Evolutionary conservation across 1,140 invertebrate genomes (phyloP), one percentile per base, ranked within the genome.

Genomic region (Ips typographus): DNA sequence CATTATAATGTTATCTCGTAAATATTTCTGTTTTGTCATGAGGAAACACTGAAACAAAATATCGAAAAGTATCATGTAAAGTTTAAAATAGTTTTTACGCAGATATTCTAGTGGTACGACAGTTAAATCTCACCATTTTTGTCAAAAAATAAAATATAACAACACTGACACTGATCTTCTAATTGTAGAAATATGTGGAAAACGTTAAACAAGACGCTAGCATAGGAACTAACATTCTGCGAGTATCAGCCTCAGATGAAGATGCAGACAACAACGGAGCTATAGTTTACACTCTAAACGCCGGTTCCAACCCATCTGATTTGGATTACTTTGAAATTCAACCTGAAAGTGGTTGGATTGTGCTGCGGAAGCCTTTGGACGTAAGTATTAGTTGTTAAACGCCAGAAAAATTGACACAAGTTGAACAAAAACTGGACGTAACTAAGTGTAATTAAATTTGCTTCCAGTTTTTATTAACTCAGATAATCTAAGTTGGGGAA

Each of bases 131-230:
- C 22, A 22, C 0, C 22, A 22, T n/a, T n/a, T n/a, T n/a, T n/a
- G n/a, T 22, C 22, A 22, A 22, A 22, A 22, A 22, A 22, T 22
- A 22, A n/a, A n/a, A n/a, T n/a, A n/a, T n/a, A n/a, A n/a, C n/a
- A n/a, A n/a, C n/a, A 22, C 22, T 22, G 22, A 22, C 22, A 22
- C 22, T 22, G 22, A 22, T 22, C 22, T 22, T 22, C 22, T 22
- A 22, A 22, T 60, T 68, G 44, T 60, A 95, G 93, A 95, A 95
- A 93, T 97, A 96, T 82, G 91, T 95, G 70, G 95, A 97, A 81
- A 96, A 96, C 82, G 94, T 97, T 6, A 96, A 96, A 82, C 95
- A 97, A 86, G 95, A 97, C 79, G 95, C 94, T 38, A 95, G 93
- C 81, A 94, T 95, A 73, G 94, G 94, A 51, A 96, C 94, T 41